Conservation (phyloP, 2,797 vertebrate species). For the Carapus acus region DNA sequence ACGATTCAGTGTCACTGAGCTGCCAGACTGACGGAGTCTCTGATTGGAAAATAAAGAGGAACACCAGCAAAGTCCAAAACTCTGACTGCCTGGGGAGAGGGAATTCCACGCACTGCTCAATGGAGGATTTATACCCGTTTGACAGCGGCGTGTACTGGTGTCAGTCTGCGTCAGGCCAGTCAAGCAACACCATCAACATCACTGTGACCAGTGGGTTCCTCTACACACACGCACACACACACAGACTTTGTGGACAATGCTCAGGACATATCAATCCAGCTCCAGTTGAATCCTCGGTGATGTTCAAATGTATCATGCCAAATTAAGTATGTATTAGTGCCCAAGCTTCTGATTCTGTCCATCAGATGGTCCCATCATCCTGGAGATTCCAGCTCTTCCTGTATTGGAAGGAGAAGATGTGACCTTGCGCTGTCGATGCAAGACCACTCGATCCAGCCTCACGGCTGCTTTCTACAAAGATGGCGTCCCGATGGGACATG, state of each 20-base stretch:
- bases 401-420: not conserved
- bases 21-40: not conserved
- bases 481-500: rapidly evolving
- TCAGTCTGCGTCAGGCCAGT: slow-evolving; percentile 7
- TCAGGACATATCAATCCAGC: too few relatives aligned
- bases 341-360: too few relatives aligned
- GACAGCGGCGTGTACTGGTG: slow-evolving; percentile 28
- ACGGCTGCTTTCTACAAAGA: slow-evolving; percentile 20
- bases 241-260: too few relatives aligned
- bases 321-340: too few relatives aligned
- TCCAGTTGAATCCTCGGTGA: too few relatives aligned
- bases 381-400: slow-evolving; percentile 2
- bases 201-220: slow-evolving; percentile 15
- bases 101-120: not conserved
- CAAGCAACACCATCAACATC: slow-evolving; percentile 12
- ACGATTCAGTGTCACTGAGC: not conserved
- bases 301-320: too few relatives aligned
- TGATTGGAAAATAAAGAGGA: not conserved
- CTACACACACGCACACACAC: not conserved
- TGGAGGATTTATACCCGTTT: not conserved
- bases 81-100: not conserved
- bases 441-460: not conserved
- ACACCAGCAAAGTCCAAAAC: not conserved
- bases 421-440: not conserved
- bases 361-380: slow-evolving; percentile 5